Percentiles rank a stretch among this genome's conserved stretches.
Conservation (phyloP, 2,797 vertebrate species). For the Alca torda region DNA sequence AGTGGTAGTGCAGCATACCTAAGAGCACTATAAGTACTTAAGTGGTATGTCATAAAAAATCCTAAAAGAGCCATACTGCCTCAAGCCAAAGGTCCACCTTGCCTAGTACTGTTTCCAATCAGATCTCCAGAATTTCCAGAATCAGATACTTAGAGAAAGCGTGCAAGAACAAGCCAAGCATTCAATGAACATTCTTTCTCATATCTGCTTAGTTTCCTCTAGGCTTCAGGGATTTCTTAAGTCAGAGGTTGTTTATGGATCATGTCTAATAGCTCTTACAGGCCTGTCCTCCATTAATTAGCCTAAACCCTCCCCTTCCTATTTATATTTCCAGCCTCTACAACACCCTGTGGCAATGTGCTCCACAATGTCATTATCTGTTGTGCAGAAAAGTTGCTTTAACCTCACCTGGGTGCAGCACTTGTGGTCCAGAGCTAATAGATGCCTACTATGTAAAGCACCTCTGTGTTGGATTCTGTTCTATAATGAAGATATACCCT, state of each 20-base stretch:
- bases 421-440: background rate
- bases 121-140: background rate
- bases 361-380: background rate
- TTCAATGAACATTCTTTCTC: background rate
- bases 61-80: background rate
- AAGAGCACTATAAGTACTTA: background rate
- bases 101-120: background rate
- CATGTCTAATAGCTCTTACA: background rate
- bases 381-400: background rate
- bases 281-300: background rate
- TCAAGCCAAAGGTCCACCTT: background rate
- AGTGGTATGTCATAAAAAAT: background rate
- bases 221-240: background rate
- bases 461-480: background rate
- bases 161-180: background rate
- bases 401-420: background rate
- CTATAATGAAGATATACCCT: background rate
- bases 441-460: background rate
- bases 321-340: background rate
- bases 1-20: fast-evolving
- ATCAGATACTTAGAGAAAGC: background rate
- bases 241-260: background rate
- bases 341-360: background rate
- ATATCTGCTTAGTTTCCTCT: background rate
- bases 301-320: background rate